phyloP scores from a whole-genome alignment of 2,797 vertebrate genomes.

The Dicrostonyx torquatus region DNA sequence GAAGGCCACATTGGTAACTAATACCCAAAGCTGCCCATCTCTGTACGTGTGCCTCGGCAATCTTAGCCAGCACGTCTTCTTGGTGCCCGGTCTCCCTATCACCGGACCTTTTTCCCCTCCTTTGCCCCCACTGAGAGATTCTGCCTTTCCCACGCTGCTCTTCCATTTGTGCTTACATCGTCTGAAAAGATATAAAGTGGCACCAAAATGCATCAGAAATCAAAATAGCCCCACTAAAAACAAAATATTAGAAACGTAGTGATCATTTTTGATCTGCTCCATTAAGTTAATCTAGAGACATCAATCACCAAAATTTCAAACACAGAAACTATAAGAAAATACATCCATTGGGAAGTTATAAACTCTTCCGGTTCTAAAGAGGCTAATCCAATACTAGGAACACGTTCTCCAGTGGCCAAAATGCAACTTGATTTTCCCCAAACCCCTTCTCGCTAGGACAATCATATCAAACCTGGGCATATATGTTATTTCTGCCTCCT shows the following conservation, averaged over 20 bases:
- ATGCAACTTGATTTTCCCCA: neutral
- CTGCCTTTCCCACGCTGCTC: neutral
- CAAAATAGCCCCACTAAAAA: slow-evolving; percentile 2
- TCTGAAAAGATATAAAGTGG: slow-evolving; percentile 26
- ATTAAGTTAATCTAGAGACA: slow-evolving; percentile 8
- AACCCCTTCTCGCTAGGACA: neutral
- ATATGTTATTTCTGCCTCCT: neutral
- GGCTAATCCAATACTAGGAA: neutral
- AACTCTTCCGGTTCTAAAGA: neutral
- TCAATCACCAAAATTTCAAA: neutral
- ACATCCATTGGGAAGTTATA: neutral
- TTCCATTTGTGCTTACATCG: neutral
- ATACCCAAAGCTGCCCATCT: neutral
- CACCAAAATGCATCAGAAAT: neutral
- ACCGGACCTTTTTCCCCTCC: neutral
- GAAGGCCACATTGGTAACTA: neutral
- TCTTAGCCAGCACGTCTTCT: neutral
- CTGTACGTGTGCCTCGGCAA: fast-evolving
- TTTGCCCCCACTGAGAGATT: neutral
- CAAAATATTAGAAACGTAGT: neutral
- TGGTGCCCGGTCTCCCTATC: neutral
- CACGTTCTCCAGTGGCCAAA: neutral
- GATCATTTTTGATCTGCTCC: neutral
- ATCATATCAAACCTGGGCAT: neutral
- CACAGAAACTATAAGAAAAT: neutral